Percentiles rank a stretch among this genome's conserved stretches.
Conservation (phyloP, 2,113 vertebrate genomes). For the Tetraodon nigroviridis region DNA sequence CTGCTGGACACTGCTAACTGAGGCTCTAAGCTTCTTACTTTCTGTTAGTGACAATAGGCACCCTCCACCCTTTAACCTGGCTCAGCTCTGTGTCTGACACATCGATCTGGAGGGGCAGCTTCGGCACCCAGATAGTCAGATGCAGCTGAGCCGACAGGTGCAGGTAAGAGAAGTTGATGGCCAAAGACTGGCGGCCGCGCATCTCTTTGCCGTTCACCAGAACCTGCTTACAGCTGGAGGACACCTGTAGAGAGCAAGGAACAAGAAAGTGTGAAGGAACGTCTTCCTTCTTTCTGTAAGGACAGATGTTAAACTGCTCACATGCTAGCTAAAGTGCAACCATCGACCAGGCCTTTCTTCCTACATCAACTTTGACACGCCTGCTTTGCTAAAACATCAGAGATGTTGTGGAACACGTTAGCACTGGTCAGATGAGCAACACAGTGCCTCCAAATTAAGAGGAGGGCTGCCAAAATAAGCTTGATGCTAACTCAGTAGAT, state of each 20-base stretch:
- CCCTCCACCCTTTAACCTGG: constrained; percentile 96
- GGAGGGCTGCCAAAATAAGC: too few species aligned
- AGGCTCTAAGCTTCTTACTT: constrained; percentile 67
- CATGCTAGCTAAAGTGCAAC: too few species aligned
- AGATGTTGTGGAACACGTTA: too few species aligned
- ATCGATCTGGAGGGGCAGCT: constrained; percentile 92
- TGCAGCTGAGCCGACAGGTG: constrained; percentile 86
- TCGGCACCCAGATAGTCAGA: constrained; percentile 88
- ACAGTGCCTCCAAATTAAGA: too few species aligned
- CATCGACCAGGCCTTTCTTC: too few species aligned
- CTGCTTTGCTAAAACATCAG: too few species aligned
- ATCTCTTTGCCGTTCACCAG: constrained; percentile 95
- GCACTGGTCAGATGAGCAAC: too few species aligned
- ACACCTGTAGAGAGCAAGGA: constrained; percentile 73
- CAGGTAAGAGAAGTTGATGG: constrained; percentile 92
- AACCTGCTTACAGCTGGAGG: constrained; percentile 83
- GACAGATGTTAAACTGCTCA: too few species aligned
- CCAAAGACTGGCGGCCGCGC: constrained; percentile 83
- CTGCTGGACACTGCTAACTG: too few species aligned
- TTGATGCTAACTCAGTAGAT: too few species aligned
- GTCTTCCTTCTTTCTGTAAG: too few species aligned
- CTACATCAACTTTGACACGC: too few species aligned
- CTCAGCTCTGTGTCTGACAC: constrained; percentile 93
- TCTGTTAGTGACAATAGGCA: constrained; percentile 85
- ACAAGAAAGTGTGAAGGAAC: neutral